phyloP scores from a whole-genome alignment of 2,113 vertebrate species.

The Dipodomys spectabilis region DNA sequence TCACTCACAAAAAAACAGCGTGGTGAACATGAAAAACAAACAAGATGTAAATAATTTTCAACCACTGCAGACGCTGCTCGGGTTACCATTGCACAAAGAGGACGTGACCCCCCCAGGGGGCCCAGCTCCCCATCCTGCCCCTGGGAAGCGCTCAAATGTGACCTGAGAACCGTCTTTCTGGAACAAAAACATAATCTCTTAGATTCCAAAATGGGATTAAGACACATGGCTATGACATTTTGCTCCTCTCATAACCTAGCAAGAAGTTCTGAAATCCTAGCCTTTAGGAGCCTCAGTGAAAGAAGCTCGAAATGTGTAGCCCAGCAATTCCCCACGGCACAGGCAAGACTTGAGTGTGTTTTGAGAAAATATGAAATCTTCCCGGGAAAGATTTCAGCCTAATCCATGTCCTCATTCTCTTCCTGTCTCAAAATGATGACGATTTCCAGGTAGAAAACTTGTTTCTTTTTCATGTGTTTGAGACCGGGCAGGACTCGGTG shows the following conservation, averaged over 20 bases:
- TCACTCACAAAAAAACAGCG: background rate
- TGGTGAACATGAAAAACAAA: background rate
- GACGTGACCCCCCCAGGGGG: background rate
- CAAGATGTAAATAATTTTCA: background rate
- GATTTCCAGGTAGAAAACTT: background rate
- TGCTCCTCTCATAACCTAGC: constrained; percentile 13
- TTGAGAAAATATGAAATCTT: background rate
- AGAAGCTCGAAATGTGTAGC: no score
- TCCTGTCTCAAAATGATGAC: background rate
- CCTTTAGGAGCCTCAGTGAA: background rate
- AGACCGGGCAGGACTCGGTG: no score
- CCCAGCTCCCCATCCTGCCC: constrained; percentile 47
- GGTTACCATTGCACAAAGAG: background rate
- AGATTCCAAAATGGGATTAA: constrained; percentile 50
- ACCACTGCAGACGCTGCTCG: background rate
- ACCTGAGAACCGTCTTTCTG: constrained; percentile 43
- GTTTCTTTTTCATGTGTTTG: background rate
- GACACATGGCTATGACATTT: constrained; percentile 40
- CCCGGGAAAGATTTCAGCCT: background rate
- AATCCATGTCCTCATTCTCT: constrained; percentile 5
- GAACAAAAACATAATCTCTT: constrained; percentile 49
- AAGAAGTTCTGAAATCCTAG: constrained; percentile 48
- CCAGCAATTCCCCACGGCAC: no score
- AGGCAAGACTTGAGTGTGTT: no score
- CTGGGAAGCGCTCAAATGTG: constrained; percentile 40